These are phyloP conservation scores for Strongylocentrotus purpuratus DNA, from an alignment of 35 echinoderm and acorn worm species.

Conservation along the genomic window DNA sequence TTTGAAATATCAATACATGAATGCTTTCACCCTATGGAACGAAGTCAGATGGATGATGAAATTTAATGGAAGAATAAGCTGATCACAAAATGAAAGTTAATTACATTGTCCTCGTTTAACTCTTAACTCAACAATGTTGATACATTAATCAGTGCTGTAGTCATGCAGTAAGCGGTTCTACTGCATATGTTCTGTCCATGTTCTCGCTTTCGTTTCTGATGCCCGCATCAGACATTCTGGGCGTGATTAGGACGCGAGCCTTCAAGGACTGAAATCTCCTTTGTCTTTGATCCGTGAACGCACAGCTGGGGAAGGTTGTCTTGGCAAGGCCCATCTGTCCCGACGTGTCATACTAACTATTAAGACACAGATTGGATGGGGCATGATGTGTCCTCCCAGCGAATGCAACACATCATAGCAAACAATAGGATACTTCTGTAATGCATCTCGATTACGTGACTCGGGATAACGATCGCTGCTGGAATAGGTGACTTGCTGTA, in stretches of 20 bases:
- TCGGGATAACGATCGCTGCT: background rate
- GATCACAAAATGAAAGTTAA: background rate
- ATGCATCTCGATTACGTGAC: background rate
- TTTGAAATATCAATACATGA: too few species aligned
- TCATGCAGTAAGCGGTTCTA: background rate
- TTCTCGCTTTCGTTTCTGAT: background rate
- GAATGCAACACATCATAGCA: background rate
- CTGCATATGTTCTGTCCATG: background rate
- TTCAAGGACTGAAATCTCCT: background rate
- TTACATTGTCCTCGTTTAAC: background rate
- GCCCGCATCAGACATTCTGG: background rate
- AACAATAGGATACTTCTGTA: background rate
- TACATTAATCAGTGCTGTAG: background rate
- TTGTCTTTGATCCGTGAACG: background rate
- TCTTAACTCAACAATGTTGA: background rate
- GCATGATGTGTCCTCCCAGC: background rate
- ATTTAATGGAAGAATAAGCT: background rate
- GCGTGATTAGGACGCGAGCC: background rate
- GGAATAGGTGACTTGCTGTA: background rate
- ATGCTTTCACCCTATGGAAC: too few species aligned
- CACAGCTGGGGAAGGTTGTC: conserved; percentile 5
- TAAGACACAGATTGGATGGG: background rate
- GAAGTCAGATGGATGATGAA: too few species aligned
- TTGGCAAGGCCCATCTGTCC: background rate
- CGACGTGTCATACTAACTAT: background rate